These are phyloP conservation scores for Podocnemis expansa DNA, from an alignment of 2,113 vertebrate genomes.

Conservation along the genomic window DNA sequence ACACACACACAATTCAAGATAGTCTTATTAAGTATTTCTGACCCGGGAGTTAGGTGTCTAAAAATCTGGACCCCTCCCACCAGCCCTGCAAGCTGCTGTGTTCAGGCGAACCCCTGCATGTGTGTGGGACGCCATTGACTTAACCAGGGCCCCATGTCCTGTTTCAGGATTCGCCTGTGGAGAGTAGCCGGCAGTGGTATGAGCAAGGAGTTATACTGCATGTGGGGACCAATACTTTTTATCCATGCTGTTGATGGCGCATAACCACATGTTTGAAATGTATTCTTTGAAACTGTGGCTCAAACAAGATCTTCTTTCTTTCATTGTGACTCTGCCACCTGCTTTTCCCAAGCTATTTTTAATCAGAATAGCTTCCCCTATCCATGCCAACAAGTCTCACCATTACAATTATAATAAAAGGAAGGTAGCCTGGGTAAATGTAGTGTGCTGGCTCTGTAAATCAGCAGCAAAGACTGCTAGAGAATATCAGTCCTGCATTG, in stretches of 20 bases:
- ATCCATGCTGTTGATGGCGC: conserved; percentile 48
- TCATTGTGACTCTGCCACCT: conserved; percentile 49
- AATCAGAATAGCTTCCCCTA: conserved; percentile 28
- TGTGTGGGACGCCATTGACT: neutral
- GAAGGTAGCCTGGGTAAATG: conserved; percentile 36
- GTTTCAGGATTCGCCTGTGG: neutral
- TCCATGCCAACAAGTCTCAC: conserved; percentile 33
- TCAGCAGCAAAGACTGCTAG: neutral
- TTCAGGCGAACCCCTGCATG: neutral
- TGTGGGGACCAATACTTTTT: conserved; percentile 32
- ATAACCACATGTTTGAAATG: conserved; percentile 48
- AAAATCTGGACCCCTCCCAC: neutral
- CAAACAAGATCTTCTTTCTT: conserved; percentile 33
- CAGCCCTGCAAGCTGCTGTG: neutral
- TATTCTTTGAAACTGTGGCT: conserved; percentile 45
- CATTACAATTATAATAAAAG: conserved; percentile 63
- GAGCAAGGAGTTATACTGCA: conserved; percentile 37
- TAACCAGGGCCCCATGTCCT: neutral
- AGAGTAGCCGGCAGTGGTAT: neutral
- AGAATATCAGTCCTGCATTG: neutral
- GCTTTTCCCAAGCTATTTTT: conserved; percentile 66
- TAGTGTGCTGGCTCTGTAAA: conserved; percentile 24
- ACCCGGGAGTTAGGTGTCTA: neutral
- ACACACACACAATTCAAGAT: neutral
- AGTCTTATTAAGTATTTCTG: neutral